phyloP scores from a whole-genome alignment of 2,113 vertebrate genomes.

The Cyrtonyx montezumae region DNA sequence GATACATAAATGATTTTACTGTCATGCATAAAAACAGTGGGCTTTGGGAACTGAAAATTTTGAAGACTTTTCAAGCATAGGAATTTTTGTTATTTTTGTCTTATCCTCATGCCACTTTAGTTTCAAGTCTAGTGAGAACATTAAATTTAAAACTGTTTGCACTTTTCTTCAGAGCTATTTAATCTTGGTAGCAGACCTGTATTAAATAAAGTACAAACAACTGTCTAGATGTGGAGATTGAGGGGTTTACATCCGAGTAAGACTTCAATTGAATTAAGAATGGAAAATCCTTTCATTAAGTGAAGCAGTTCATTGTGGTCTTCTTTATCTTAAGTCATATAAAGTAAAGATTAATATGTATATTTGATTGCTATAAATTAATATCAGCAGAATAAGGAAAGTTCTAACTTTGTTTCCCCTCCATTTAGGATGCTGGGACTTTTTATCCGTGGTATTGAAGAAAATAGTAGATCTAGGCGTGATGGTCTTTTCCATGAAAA shows the following conservation, averaged over 20 bases:
- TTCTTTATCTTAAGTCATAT: background rate
- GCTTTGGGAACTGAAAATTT: background rate
- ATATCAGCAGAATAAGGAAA: background rate
- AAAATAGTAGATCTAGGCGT: slow-evolving; percentile 89
- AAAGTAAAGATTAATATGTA: background rate
- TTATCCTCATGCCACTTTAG: background rate
- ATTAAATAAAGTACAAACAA: background rate
- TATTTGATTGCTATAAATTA: slow-evolving; percentile 1
- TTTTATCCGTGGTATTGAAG: slow-evolving; percentile 92
- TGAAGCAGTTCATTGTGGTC: background rate
- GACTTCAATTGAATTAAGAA: background rate
- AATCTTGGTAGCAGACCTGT: background rate
- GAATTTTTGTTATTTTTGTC: background rate
- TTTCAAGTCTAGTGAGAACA: background rate
- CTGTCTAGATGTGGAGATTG: background rate
- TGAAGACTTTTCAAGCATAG: background rate
- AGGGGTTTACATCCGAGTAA: background rate
- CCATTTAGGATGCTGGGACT: slow-evolving; percentile 87
- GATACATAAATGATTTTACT: background rate
- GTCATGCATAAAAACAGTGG: background rate
- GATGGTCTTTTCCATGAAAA: slow-evolving; percentile 91
- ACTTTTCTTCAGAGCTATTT: background rate
- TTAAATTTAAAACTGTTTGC: background rate
- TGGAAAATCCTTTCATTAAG: background rate
- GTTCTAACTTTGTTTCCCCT: background rate